Evolutionary conservation across 2,113 vertebrate genomes (phyloP), one percentile per base, ranked within the genome.

Genomic region (Hippocampus barbouri): DNA sequence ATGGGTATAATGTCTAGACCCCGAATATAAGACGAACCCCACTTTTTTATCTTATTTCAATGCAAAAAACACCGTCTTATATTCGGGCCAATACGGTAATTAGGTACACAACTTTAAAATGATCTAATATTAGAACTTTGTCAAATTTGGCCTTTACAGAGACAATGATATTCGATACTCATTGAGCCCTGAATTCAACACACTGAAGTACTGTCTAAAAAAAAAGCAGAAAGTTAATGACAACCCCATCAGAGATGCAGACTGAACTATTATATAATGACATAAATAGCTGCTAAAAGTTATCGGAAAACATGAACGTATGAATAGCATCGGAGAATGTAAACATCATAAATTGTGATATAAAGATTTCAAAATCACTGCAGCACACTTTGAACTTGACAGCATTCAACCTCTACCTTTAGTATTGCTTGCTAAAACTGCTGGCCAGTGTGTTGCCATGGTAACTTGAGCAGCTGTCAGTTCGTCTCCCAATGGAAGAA

Each of bases 391-490:
- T 60, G 40, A 18, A 15, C 16, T 7, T 60, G 9, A 18, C 60
- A 38, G 18, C 34, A n/a, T 23, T 57, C 56, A 4, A 57, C 23
- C 56, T 12, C n/a, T 43, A 69, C 49, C 67, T 69, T 59, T 69
- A 83, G 73, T 86, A 80, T 70, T 81, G 83, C 84, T 87, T 81
- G 76, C 77, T 87, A 81, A 85, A 76, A 21, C 68, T 76, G 72
- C 76, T 76, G 71, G 85, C 72, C 79, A 70, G 20, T 66, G 27
- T 69, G 85, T 95, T 93, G 85, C 91, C 89, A 88, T 41, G 62
- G 90, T 86, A 89, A 95, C 90, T 4, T 25, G 80, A 73, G 86
- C 80, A 89, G 47, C 93, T 93, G 92, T 93, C 93, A 94, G 88
- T 82, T 91, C 45, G 87, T 85, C 92, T 87, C 84, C 75, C 82